Evolutionary conservation across 2,113 vertebrate species (phyloP).

Genomic region (Gobius niger): DNA sequence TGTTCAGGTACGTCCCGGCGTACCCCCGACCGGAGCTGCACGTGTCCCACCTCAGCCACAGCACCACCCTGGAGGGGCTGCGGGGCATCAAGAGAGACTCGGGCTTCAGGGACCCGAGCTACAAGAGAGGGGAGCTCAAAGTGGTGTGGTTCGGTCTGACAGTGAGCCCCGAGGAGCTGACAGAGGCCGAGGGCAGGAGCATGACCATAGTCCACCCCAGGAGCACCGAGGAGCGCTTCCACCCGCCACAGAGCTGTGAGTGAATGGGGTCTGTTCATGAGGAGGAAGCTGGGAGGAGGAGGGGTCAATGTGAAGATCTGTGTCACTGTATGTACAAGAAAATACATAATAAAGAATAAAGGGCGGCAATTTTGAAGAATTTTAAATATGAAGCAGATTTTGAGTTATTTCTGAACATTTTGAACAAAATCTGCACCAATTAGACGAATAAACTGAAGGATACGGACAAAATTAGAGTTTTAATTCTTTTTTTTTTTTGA

Average conservation of each 20-base stretch:
- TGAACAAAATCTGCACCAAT: no score
- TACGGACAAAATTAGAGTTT: no score
- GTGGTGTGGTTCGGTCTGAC: slow-evolving; percentile 41
- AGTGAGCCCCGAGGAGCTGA: slow-evolving; percentile 1
- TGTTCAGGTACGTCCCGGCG: accelerated
- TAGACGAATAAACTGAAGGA: no score
- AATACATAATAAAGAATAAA: no score
- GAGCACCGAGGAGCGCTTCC: slow-evolving; percentile 2
- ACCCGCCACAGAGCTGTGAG: neutral
- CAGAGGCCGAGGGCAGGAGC: slow-evolving; percentile 24
- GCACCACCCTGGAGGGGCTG: neutral
- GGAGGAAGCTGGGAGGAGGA: no score
- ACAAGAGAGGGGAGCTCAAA: accelerated
- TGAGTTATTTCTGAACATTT: no score
- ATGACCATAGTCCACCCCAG: slow-evolving; percentile 9
- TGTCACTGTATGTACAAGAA: no score
- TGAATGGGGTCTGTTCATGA: no score
- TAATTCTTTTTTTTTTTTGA: no score
- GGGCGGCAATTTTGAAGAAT: no score
- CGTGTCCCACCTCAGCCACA: slow-evolving; percentile 29
- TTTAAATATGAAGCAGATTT: no score
- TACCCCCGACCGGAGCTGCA: slow-evolving; percentile 34
- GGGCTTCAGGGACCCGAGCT: slow-evolving; percentile 1
- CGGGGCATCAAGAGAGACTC: accelerated
- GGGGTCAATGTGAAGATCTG: no score